These are phyloP conservation scores for Callionymus lyra DNA, from an alignment of 2,113 vertebrate genomes.

Conservation along the genomic window DNA sequence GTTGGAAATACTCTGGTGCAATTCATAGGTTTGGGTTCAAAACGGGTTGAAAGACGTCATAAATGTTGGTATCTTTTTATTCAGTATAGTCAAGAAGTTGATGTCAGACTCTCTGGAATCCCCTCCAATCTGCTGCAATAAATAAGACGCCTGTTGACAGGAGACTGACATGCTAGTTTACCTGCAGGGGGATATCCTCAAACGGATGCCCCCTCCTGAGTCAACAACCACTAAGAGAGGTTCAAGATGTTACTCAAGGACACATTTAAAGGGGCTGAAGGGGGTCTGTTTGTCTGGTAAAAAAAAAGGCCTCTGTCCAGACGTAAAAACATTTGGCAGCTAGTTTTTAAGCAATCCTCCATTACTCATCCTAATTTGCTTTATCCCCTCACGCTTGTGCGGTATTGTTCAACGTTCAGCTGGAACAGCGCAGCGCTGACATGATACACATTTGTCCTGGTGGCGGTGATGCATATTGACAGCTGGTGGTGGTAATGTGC, in stretches of 20 bases:
- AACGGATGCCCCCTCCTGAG: conserved; percentile 1
- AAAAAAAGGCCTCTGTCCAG: no score
- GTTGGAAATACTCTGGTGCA: no score
- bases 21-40: no score
- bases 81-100: no score
- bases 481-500: conserved; percentile 8
- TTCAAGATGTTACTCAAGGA: conserved; percentile 30
- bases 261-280: not conserved
- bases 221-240: not conserved
- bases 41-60: no score
- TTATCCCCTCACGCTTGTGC: not conserved
- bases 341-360: not conserved
- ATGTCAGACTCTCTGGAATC: no score
- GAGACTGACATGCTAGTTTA: conserved; percentile 11
- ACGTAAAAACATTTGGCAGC: no score
- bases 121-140: no score
- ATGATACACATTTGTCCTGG: conserved; percentile 3
- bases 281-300: no score
- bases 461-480: conserved; percentile 5
- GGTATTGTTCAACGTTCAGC: conserved; percentile 8
- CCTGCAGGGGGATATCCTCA: conserved; percentile 22
- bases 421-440: not conserved
- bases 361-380: conserved; percentile 2
- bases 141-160: no score
- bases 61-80: no score